These are phyloP conservation scores for Silurus meridionalis DNA, from an alignment of 2,113 vertebrate species.

Conservation along the genomic window DNA sequence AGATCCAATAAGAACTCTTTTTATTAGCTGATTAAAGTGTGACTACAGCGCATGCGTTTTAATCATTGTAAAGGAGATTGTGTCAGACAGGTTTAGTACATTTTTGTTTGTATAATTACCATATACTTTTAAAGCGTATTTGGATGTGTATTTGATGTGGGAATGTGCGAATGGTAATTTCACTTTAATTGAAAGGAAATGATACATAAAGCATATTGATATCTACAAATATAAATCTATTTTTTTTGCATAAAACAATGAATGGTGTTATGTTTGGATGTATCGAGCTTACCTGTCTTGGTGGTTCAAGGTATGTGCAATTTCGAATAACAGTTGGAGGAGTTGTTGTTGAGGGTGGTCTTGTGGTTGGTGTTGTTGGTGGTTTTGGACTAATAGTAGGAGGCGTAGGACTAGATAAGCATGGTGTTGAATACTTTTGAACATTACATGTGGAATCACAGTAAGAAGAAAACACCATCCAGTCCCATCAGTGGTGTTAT, in stretches of 20 bases:
- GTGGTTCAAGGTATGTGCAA: conserved; percentile 60
- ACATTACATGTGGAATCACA: conserved; percentile 73
- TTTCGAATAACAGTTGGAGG: not conserved
- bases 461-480: conserved; percentile 73
- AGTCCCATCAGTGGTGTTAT: conserved; percentile 67
- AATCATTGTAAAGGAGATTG: not conserved
- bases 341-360: not conserved
- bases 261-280: not conserved
- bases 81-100: not conserved
- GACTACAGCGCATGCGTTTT: not conserved
- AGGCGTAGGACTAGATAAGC: conserved; percentile 34
- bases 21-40: not conserved
- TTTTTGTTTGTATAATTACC: not conserved
- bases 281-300: conserved; percentile 64
- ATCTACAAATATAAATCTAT: no score
- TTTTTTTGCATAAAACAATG: not conserved
- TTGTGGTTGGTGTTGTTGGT: not conserved
- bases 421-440: conserved; percentile 51
- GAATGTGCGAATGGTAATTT: not conserved
- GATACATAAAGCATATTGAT: not conserved
- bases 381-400: conserved; percentile 7
- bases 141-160: no score
- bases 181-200: not conserved
- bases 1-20: not conserved
- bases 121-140: not conserved